Conservation (phyloP, 2,888 invertebrate genomes). For the Idaea dimidiata region DNA sequence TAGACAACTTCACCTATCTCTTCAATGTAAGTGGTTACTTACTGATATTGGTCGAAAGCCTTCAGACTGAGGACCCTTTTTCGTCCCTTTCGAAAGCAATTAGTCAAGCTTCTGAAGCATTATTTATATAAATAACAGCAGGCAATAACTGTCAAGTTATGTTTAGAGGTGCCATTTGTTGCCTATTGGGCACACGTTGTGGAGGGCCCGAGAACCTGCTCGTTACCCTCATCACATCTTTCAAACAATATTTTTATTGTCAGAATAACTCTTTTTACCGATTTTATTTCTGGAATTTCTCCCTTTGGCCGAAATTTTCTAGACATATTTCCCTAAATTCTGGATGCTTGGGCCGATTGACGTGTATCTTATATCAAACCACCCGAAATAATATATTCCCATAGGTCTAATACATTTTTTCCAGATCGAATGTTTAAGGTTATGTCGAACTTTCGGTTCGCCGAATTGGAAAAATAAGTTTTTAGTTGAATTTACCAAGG, state of each 20-base stretch:
- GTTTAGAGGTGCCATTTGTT: constrained; percentile 7
- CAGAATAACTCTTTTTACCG: constrained; percentile 9
- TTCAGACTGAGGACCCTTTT: constrained; percentile 9
- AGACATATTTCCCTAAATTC: not conserved
- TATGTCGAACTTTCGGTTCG: too few species aligned
- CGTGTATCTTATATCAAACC: not conserved
- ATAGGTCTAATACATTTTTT: not conserved
- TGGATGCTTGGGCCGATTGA: not conserved
- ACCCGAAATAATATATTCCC: not conserved
- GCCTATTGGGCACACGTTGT: not conserved
- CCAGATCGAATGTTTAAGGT: not conserved
- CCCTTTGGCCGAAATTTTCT: not conserved
- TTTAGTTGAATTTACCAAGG: too few species aligned
- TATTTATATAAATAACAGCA: constrained; percentile 26
- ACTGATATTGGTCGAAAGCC: constrained; percentile 2
- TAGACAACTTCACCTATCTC: not conserved
- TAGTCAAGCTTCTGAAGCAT: constrained; percentile 19
- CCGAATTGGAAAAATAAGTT: too few species aligned
- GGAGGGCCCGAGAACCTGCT: not conserved
- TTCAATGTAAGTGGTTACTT: not conserved
- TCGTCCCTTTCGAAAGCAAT: constrained; percentile 17
- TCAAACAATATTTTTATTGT: constrained; percentile 34
- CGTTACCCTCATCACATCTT: constrained; percentile 36
- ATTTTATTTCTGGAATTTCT: not conserved
- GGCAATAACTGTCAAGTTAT: constrained; percentile 20